Conservation (phyloP, 1,140 invertebrate genomes). For the Drosophila repletoides region DNA sequence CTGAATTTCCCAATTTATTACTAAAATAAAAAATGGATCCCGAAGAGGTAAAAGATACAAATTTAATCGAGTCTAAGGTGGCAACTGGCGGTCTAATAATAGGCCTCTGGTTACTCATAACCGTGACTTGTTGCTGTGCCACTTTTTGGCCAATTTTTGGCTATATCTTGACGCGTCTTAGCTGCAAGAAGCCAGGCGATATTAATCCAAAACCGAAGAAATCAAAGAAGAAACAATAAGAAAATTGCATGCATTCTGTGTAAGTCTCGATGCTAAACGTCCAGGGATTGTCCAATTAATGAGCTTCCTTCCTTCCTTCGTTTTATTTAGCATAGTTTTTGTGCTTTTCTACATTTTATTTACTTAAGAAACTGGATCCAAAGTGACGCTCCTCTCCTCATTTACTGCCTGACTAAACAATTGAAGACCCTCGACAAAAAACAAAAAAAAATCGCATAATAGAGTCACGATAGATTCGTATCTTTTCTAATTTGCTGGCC, state of each 20-base stretch:
- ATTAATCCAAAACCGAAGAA: not conserved
- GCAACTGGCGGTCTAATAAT: not conserved
- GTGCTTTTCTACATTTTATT: not conserved
- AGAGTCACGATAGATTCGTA: slow-evolving; percentile 27
- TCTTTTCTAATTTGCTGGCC: slow-evolving; percentile 42
- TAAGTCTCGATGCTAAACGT: too few relatives aligned
- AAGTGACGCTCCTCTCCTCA: not conserved
- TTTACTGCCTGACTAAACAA: slow-evolving; percentile 9
- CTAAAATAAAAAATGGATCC: too few relatives aligned
- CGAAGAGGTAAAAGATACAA: too few relatives aligned
- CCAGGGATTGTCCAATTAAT: too few relatives aligned
- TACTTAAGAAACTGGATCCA: not conserved
- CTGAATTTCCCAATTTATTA: too few relatives aligned
- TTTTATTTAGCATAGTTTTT: slow-evolving; percentile 2
- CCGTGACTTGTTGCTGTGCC: slow-evolving; percentile 3
- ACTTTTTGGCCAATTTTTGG: slow-evolving; percentile 8
- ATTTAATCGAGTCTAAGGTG: too few relatives aligned
- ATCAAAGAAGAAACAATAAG: not conserved
- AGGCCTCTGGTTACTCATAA: not conserved
- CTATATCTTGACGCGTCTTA: not conserved
- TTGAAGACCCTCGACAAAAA: not conserved
- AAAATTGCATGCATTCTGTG: too few relatives aligned
- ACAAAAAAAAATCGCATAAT: too few relatives aligned
- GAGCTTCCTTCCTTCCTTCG: too few relatives aligned
- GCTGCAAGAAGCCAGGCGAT: not conserved